phyloP scores from a whole-genome alignment of 1,140 invertebrate genomes.

The Euura lappo region DNA sequence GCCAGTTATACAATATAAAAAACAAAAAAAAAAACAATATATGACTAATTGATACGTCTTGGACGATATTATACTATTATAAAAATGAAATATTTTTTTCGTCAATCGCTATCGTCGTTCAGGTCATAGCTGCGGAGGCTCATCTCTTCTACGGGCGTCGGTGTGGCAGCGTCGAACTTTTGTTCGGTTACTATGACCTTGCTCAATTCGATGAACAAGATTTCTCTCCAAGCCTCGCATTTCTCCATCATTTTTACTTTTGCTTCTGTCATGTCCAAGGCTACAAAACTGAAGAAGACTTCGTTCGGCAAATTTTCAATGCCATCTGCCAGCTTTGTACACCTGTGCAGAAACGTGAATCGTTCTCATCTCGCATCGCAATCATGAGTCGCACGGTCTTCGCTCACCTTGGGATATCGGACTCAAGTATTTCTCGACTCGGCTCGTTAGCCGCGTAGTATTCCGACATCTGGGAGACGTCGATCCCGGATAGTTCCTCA shows the following conservation, averaged over 20 bases:
- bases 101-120: background rate
- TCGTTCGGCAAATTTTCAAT: slow-evolving; percentile 7
- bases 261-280: slow-evolving; percentile 13
- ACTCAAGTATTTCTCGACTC: background rate
- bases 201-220: slow-evolving; percentile 20
- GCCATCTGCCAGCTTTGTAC: background rate
- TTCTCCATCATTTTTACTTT: slow-evolving; percentile 15
- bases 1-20: no score
- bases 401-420: background rate
- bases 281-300: slow-evolving; percentile 16
- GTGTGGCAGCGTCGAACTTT: slow-evolving; percentile 9
- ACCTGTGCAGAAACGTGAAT: background rate
- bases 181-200: slow-evolving; percentile 21
- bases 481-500: slow-evolving; percentile 1
- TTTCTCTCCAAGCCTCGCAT: slow-evolving; percentile 24
- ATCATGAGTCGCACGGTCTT: background rate
- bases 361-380: background rate
- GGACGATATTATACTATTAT: no score
- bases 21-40: no score
- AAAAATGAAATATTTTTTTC: background rate
- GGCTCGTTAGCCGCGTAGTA: background rate
- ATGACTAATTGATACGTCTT: no score
- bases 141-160: slow-evolving; percentile 7
- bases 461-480: background rate
- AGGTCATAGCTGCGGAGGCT: background rate